Base-by-base conservation (phyloP, 2,888 invertebrate species). In the Galeruca laticollis region DNA sequence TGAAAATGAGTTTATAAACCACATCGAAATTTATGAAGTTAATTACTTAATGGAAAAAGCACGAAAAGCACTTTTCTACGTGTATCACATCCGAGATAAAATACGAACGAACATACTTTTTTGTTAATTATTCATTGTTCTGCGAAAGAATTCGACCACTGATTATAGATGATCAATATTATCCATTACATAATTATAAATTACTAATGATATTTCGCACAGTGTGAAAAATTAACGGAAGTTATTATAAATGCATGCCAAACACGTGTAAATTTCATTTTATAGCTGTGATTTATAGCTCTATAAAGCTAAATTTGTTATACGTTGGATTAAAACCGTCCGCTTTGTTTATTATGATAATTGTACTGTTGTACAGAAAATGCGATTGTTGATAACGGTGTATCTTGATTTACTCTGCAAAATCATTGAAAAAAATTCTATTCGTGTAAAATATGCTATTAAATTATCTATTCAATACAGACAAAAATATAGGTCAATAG, bases 91-190 rank as follows among this genome's bases (percentile, higher is more conserved):
- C 68, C 71, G 64, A 65, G 65, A 73, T 60, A 61, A 69, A 74
- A 74, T 71, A 67, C 73, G 63, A 67, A 66, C 72, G 33, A 61
- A 71, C 75, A 68, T 68, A 60, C 67, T 76, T 78, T 73, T 78
- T 77, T 80, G 80, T 81, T 77, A 81, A 80, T 79, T 79, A 82
- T 82, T 81, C 78, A 80, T 78, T n/a, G n/a, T n/a, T n/a, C n/a
- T n/a, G n/a, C n/a, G n/a, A n/a, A n/a, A n/a, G n/a, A n/a, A 26
- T 3, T 26, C 6, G 26, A 5, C 6, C 26, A 6, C 26, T 26
- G 6, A 5, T 26, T 26, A 26, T 5, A 3, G 3, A 26, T 26
- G 73, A 79, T 78, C 79, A 76, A 79, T 78, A 76, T 60, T 73
- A 73, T 77, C 76, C 77, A 79, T 76, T 77, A 78, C 73, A 77